Evolutionary conservation across 2,113 vertebrate species (phyloP).

Genomic region (Catagonus wagneri): DNA sequence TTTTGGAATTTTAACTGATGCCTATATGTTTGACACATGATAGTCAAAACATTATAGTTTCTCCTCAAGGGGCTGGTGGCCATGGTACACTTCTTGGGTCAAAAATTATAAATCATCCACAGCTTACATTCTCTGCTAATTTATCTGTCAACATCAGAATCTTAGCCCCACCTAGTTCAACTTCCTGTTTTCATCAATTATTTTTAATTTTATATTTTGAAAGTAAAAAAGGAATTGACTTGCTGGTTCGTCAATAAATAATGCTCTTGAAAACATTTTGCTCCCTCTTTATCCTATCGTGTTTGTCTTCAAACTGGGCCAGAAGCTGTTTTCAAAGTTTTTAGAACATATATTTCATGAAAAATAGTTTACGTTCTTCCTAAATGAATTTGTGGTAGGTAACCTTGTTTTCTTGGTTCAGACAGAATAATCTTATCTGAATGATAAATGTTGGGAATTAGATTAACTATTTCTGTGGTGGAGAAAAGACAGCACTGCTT

Average conservation of each 20-base stretch:
- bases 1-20: slow-evolving; percentile 42
- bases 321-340: slow-evolving; percentile 15
- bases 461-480: neutral
- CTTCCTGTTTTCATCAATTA: slow-evolving; percentile 62
- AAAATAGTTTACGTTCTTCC: slow-evolving; percentile 32
- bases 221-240: slow-evolving; percentile 33
- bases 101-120: slow-evolving; percentile 23
- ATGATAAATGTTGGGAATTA: neutral
- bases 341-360: slow-evolving; percentile 1
- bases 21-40: neutral
- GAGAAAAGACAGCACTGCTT: neutral
- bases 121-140: neutral
- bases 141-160: slow-evolving; percentile 56
- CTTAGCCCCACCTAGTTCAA: slow-evolving; percentile 9
- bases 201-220: slow-evolving; percentile 61
- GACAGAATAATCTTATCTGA: neutral
- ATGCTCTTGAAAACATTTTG: slow-evolving; percentile 49
- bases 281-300: neutral
- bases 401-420: slow-evolving; percentile 48
- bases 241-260: slow-evolving; percentile 52
- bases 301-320: slow-evolving; percentile 1
- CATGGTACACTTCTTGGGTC: neutral
- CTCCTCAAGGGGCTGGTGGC: neutral
- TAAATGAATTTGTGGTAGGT: slow-evolving; percentile 27
- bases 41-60: slow-evolving; percentile 29